Evolutionary conservation across 2,888 invertebrate genomes (phyloP).

Genomic region (Melanostoma mellinum): DNA sequence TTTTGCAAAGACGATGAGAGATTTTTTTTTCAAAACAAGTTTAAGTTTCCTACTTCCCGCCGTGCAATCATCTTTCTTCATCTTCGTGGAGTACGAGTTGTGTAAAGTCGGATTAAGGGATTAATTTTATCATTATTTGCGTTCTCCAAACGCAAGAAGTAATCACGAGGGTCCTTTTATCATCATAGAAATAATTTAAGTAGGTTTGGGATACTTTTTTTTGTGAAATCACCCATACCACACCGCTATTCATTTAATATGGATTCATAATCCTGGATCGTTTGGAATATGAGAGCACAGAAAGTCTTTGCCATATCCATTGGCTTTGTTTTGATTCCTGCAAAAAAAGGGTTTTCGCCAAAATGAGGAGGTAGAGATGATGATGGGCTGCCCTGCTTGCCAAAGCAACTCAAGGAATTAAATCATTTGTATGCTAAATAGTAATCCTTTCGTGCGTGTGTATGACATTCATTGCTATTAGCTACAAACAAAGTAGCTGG

Average conservation of each 20-base stretch:
- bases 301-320: slow-evolving; percentile 1
- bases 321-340: slow-evolving; percentile 33
- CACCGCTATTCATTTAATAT: slow-evolving; percentile 54
- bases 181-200: slow-evolving; percentile 52
- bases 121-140: slow-evolving; percentile 43
- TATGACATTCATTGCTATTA: slow-evolving; percentile 69
- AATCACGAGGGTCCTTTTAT: slow-evolving; percentile 52
- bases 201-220: slow-evolving; percentile 15
- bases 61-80: slow-evolving; percentile 4
- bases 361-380: slow-evolving; percentile 9
- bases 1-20: neutral
- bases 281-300: neutral
- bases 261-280: slow-evolving; percentile 39
- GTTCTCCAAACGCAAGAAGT: slow-evolving; percentile 37
- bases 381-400: neutral
- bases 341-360: slow-evolving; percentile 2
- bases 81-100: slow-evolving; percentile 1
- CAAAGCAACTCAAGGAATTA: slow-evolving; percentile 67
- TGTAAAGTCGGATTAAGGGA: slow-evolving; percentile 34
- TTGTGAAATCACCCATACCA: slow-evolving; percentile 44
- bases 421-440: slow-evolving; percentile 77
- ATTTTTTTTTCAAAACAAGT: neutral
- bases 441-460: slow-evolving; percentile 62
- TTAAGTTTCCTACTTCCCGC: neutral
- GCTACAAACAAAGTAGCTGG: slow-evolving; percentile 64